Percentiles rank a stretch among this genome's conserved stretches.
Evolutionary conservation across 2,888 invertebrate species (phyloP).

Genomic region (Tenthredo livida): DNA sequence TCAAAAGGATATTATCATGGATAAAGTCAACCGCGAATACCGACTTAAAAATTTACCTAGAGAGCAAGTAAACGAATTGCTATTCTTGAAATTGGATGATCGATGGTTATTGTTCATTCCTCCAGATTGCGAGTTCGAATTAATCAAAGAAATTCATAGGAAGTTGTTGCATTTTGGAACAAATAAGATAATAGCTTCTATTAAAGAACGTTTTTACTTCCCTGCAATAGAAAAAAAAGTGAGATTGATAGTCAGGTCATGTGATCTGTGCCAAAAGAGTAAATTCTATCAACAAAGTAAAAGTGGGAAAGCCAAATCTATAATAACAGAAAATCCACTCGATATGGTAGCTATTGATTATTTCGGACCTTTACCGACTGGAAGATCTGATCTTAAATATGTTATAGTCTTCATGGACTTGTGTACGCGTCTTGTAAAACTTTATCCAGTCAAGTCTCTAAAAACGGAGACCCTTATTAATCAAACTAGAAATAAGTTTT

Average conservation of each 20-base stretch:
- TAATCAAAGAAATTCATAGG: too few relatives aligned
- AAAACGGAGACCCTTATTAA: not conserved
- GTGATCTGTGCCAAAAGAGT: not conserved
- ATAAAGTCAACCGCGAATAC: too few relatives aligned
- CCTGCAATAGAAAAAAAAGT: not conserved
- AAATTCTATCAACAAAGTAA: not conserved
- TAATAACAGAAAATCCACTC: not conserved
- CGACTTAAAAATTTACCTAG: too few relatives aligned
- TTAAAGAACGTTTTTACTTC: not conserved
- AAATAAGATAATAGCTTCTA: not conserved
- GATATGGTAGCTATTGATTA: not conserved
- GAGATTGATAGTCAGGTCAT: not conserved
- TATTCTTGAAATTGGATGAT: too few relatives aligned
- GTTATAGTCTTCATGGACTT: not conserved
- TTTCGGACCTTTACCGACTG: slow-evolving; percentile 9
- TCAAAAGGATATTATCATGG: too few relatives aligned
- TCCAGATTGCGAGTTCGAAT: too few relatives aligned
- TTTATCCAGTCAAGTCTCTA: not conserved
- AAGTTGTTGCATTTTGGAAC: too few relatives aligned
- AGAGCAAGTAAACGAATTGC: too few relatives aligned
- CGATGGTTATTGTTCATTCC: too few relatives aligned
- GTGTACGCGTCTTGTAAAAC: not conserved
- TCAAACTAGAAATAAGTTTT: too few relatives aligned
- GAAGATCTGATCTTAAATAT: not conserved
- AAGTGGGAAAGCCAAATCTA: not conserved